Evolutionary conservation across 2,888 invertebrate species (phyloP), one percentile per base, ranked within the genome.

Genomic region (Cylloceria caligata): DNA sequence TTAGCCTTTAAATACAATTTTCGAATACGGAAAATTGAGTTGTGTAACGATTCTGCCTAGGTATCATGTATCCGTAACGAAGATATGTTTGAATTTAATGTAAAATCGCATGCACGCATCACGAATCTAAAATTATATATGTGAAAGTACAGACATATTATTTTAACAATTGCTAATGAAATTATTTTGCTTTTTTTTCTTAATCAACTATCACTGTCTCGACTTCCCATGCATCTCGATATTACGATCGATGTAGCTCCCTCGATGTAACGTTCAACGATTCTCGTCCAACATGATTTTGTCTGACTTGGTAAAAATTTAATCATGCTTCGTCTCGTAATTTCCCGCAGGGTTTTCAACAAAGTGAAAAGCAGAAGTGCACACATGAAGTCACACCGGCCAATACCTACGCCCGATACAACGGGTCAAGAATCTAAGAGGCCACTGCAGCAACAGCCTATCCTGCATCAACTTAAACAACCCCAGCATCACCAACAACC

Each of bases 311-410:
- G 6, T 4, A 6, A 13, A 4, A 57, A 34, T n/a, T 30, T 34
- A 16, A 34, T 30, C 6, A 4, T 9, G 9, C 1, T n/a, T 11
- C 13, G n/a, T 19, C 13, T 62, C 64, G 42, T 21, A 3, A 42
- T 79, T 30, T 60, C 60, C 36, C 34, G 24, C 96, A 99, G 98
- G 95, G 96, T 98, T 93, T 99, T 99, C 95, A 96, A 96, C 94
- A 99, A 99, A 95, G 98, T 99, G 93, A 98, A 99, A 95, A 99
- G 99, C 95, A 96, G 99, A 94, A 99, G 98, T 94, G 99, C 99
- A 87, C 99, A 99, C 94, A 99, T 99, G 99, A 99, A 99, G 94
- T 98, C 98, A 88, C 99, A 99, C 94, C 96, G 97, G 93, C 97
- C 97, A 88, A 91, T 92, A 64, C 92, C 92, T 84, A 90, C 90